These are phyloP conservation scores for Scaptomyza polygonia DNA, from an alignment of 2,888 invertebrate species.

Conservation along the genomic window DNA sequence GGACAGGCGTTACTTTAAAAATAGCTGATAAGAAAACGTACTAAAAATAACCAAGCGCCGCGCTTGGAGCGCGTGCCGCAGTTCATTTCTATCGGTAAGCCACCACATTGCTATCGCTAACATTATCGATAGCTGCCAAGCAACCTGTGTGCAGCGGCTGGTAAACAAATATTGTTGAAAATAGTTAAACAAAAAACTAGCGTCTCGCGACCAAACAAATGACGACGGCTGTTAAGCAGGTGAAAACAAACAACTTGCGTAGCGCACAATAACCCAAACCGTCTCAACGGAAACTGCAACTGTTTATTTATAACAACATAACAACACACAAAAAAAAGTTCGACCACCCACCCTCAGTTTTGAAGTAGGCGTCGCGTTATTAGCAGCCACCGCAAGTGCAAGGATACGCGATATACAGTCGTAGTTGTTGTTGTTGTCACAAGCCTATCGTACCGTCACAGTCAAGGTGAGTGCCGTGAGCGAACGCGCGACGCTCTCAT, in stretches of 20 bases:
- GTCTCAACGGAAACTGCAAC: constrained; percentile 41
- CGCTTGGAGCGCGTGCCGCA: background rate
- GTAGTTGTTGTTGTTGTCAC: constrained; percentile 15
- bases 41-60: constrained; percentile 22
- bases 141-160: constrained; percentile 43
- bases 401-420: constrained; percentile 51
- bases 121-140: constrained; percentile 40
- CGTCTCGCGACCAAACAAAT: constrained; percentile 18
- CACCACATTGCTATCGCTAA: constrained; percentile 10
- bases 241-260: constrained; percentile 40
- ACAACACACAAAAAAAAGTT: constrained; percentile 26
- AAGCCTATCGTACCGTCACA: constrained; percentile 46
- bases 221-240: constrained; percentile 31
- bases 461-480: constrained; percentile 62
- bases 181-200: constrained; percentile 22
- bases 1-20: constrained; percentile 5
- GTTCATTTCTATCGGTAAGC: constrained; percentile 18
- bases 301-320: constrained; percentile 67
- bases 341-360: constrained; percentile 21
- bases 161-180: constrained; percentile 54
- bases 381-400: constrained; percentile 57
- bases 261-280: constrained; percentile 37
- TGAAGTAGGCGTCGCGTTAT: constrained; percentile 53
- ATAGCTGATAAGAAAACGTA: background rate
- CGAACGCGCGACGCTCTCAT: constrained; percentile 46